These are phyloP conservation scores for Pteromalus puparum DNA, from an alignment of 1,140 invertebrate species.

Conservation along the genomic window DNA sequence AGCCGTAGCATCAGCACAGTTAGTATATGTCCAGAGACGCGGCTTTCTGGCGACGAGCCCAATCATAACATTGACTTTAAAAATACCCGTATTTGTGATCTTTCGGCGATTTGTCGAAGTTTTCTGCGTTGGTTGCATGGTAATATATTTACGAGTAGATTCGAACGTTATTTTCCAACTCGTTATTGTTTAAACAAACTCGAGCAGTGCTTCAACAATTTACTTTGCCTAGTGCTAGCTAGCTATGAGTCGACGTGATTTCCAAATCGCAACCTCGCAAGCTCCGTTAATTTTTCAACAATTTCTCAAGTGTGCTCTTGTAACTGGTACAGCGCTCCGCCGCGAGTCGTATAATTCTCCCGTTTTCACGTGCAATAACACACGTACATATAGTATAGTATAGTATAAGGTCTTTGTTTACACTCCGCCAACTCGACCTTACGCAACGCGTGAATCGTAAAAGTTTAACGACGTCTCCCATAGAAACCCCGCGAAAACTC, in stretches of 20 bases:
- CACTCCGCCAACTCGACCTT: not conserved
- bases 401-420: not conserved
- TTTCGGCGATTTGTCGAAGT: not conserved
- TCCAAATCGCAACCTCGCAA: no score
- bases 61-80: slow-evolving; percentile 27
- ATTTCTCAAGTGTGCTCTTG: not conserved
- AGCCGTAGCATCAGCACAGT: no score
- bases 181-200: no score
- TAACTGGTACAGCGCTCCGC: no score
- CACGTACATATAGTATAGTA: not conserved
- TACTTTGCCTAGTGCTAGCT: no score
- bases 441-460: not conserved
- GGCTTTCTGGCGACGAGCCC: slow-evolving; percentile 30
- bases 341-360: no score
- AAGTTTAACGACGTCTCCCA: not conserved
- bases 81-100: not conserved
- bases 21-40: not conserved
- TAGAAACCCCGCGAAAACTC: not conserved
- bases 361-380: no score
- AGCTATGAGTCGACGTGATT: no score
- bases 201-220: no score
- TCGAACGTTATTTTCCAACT: no score
- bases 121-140: no score
- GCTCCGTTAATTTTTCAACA: not conserved
- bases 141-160: no score